Conservation (phyloP, 1,140 invertebrate genomes). For the Brachionus rotundiformis region DNA sequence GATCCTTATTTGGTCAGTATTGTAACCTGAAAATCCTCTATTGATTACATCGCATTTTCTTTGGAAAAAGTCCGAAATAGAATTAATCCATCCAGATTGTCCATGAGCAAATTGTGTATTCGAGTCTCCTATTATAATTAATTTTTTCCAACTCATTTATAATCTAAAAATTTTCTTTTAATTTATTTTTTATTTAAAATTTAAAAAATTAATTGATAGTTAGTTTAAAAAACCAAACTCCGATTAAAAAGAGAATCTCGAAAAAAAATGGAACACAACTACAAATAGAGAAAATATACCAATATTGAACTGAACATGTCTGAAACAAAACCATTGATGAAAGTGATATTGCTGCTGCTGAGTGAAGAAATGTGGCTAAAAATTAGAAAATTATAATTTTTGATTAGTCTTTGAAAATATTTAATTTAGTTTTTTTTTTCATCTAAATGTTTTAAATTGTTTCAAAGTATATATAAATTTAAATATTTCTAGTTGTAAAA, state of each 20-base stretch:
- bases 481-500: too few species aligned
- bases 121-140: conserved; percentile 29
- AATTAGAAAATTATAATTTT: neutral
- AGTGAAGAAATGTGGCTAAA: conserved; percentile 33
- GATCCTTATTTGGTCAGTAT: conserved; percentile 58
- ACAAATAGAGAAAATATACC: conserved; percentile 9
- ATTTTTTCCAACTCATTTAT: conserved; percentile 46
- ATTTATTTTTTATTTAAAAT: neutral
- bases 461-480: too few species aligned
- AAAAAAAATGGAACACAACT: conserved; percentile 32
- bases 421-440: neutral
- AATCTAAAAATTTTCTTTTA: neutral
- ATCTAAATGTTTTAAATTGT: too few species aligned
- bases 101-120: conserved; percentile 42
- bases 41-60: conserved; percentile 64
- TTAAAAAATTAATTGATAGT: conserved; percentile 29
- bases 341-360: conserved; percentile 20
- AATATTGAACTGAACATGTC: conserved; percentile 17
- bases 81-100: conserved; percentile 3
- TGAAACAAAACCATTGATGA: conserved; percentile 26
- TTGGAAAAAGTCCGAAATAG: conserved; percentile 26
- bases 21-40: conserved; percentile 65
- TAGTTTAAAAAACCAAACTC: conserved; percentile 21
- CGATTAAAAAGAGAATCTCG: neutral
- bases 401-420: neutral